Evolutionary conservation across 2,113 vertebrate species (phyloP).

Genomic region (Poeciliopsis retropinna): DNA sequence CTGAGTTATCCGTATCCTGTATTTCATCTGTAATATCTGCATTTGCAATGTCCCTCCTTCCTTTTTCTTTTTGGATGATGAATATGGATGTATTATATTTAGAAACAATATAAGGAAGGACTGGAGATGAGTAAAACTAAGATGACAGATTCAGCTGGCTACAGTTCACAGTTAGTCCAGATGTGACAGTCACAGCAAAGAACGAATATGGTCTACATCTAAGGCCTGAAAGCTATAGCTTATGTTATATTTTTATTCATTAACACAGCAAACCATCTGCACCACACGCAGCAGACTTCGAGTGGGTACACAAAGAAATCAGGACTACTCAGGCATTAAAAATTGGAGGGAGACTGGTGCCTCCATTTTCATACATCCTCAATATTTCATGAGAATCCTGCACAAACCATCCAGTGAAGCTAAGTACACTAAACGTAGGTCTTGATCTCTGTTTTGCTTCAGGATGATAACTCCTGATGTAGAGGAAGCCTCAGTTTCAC

Average conservation of each 20-base stretch:
- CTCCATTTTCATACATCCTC: slow-evolving; percentile 63
- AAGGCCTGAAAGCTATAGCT: background rate
- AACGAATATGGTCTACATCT: background rate
- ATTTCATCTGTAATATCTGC: background rate
- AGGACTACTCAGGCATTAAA: slow-evolving; percentile 26
- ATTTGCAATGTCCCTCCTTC: slow-evolving; percentile 9
- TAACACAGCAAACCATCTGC: background rate
- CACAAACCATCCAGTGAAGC: slow-evolving; percentile 34
- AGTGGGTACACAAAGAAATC: slow-evolving; percentile 50
- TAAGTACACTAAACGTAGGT: background rate
- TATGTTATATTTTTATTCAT: background rate
- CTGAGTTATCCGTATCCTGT: background rate
- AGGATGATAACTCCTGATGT: background rate
- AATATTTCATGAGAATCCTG: slow-evolving; percentile 72
- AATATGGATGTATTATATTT: slow-evolving; percentile 18
- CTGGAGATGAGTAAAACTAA: slow-evolving; percentile 4
- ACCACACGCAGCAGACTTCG: background rate
- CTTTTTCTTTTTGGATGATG: background rate
- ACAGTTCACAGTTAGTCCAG: slow-evolving; percentile 19
- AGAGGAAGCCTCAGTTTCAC: background rate
- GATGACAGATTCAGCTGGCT: slow-evolving; percentile 6
- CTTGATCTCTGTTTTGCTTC: slow-evolving; percentile 18
- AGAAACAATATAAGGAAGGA: slow-evolving; percentile 1
- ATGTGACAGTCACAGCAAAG: slow-evolving; percentile 8
- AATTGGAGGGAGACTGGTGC: slow-evolving; percentile 29